Conservation (phyloP, 2,113 vertebrate species). For the Riparia riparia region DNA sequence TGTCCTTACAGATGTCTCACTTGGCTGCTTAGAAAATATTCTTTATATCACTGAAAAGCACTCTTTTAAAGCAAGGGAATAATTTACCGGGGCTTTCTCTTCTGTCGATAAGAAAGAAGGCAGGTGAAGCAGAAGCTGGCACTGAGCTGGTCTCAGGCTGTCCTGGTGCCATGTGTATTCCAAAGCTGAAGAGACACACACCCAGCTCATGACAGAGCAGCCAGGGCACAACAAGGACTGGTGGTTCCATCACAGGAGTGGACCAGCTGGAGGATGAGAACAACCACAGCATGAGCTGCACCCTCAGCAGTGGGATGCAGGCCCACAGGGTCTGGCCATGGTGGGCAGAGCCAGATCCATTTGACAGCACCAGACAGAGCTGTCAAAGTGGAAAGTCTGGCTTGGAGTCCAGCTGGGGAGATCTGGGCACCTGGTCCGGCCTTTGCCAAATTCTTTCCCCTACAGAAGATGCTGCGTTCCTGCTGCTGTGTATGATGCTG, state of each 20-base stretch:
- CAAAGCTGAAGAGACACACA: neutral
- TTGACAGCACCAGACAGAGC: neutral
- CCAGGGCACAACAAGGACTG: fast-evolving
- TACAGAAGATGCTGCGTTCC: neutral
- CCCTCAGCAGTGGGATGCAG: neutral
- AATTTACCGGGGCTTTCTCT: neutral
- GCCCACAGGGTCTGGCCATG: neutral
- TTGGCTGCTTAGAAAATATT: neutral
- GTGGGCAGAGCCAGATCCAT: neutral
- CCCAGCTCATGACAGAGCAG: neutral
- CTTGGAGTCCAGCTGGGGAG: neutral
- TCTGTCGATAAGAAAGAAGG: neutral
- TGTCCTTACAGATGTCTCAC: neutral
- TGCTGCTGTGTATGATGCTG: neutral
- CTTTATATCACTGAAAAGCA: neutral
- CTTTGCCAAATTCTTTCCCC: neutral
- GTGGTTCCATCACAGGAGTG: neutral
- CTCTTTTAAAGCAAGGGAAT: neutral
- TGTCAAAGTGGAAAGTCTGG: neutral
- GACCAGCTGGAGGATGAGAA: neutral
- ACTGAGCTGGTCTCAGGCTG: neutral
- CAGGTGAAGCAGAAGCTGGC: neutral
- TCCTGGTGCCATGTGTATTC: neutral
- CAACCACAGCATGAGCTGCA: neutral
- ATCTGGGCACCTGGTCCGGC: neutral